Evolutionary conservation across 1,140 invertebrate species (phyloP).

Genomic region (Dysdera silvatica): DNA sequence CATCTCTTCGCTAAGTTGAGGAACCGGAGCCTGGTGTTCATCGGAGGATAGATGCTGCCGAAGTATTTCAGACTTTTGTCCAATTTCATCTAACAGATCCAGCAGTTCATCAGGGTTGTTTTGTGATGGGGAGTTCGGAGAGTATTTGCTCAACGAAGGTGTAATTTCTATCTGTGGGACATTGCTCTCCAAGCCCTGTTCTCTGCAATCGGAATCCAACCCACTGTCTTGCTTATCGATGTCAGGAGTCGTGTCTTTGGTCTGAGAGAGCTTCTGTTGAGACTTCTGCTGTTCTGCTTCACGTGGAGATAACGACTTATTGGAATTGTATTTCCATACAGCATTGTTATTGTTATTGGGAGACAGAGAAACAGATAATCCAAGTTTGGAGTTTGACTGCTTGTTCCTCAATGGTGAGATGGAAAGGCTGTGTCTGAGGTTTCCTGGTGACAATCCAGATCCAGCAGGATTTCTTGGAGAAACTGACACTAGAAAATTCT

Average conservation of each 20-base stretch:
- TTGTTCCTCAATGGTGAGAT: too few species aligned
- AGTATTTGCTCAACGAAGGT: not conserved
- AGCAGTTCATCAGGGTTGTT: slow-evolving; percentile 19
- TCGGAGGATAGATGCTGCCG: slow-evolving; percentile 8
- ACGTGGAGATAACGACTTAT: too few species aligned
- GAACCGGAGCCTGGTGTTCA: not conserved
- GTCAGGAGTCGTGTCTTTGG: slow-evolving; percentile 18
- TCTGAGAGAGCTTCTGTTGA: too few species aligned
- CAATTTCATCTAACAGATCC: slow-evolving; percentile 18
- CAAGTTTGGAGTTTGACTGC: too few species aligned
- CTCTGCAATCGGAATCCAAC: slow-evolving; percentile 23
- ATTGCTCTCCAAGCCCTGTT: not conserved
- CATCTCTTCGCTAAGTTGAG: not conserved
- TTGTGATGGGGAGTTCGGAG: not conserved
- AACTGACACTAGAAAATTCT: too few species aligned
- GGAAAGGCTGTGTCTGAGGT: too few species aligned
- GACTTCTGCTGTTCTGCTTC: too few species aligned
- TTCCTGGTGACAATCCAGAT: too few species aligned
- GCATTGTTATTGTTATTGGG: too few species aligned
- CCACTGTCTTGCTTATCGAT: slow-evolving; percentile 29
- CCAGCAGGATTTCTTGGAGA: too few species aligned
- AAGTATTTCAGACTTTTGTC: slow-evolving; percentile 3
- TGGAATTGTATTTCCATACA: too few species aligned
- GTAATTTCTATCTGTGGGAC: slow-evolving; percentile 1
- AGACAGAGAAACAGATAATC: too few species aligned